Evolutionary conservation across 1,140 invertebrate genomes (phyloP), one percentile per base, ranked within the genome.

Genomic region (Pogonognathellus flavescens): DNA sequence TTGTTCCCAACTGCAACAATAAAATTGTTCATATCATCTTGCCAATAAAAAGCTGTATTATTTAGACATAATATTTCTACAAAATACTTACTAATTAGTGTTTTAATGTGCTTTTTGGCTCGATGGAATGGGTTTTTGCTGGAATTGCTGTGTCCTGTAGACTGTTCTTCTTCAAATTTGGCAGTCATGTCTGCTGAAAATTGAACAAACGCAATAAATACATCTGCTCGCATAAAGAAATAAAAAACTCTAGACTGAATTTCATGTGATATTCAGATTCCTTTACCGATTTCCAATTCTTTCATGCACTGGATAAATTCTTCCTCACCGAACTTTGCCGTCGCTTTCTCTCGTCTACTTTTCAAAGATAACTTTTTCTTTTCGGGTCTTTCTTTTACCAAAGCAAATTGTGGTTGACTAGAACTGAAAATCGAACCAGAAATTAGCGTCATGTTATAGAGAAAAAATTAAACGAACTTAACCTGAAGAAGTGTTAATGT

Each of bases 51-150:
- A 5, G 10, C 1, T 14, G 9, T 55, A 16, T 55, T n/a, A n/a
- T 14, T 14, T 2, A 16, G 53, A 55, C 3, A 55, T 55, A 2
- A n/a, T 49, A 5, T 50, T n/a, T 2, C 2, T 3, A 57, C 2
- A 14, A n/a, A 49, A 53, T 9, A 89, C 87, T 86, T 86, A 90
- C 90, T 88, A 84, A 91, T 90, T 22, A 91, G 87, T 16, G 90
- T 90, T 84, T 90, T 89, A 31, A 91, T 89, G 80, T 90, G 90
- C 86, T 90, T 90, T 86, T 91, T 91, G 10, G 91, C 91, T 81
- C 89, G 87, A 83, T 90, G 89, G 62, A 91, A 88, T 31, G 89
- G 90, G 86, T 90, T 90, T 86, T 89, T 89, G 60, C 90, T 82
- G 90, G 60, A 57, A 53, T 53, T 83, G 52, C 55, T 83, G 53